Evolutionary conservation across 2,888 invertebrate genomes (phyloP), one percentile per base, ranked within the genome.

Genomic region (Archips xylosteana): DNA sequence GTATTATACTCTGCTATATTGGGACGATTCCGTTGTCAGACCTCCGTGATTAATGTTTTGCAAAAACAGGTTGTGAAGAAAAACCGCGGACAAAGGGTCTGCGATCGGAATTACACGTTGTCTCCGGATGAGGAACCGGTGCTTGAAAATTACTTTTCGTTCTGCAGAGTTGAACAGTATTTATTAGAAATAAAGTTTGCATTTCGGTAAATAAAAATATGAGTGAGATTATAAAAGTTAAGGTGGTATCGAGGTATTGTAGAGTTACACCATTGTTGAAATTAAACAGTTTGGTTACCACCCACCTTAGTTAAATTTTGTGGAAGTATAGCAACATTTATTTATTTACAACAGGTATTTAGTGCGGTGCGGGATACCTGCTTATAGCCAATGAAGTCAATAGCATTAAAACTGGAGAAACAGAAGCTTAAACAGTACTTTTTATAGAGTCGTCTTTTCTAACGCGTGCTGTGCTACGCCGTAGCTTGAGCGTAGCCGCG

Each of bases 31-130:
- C 76, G 78, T 66, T 78, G 77, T 78, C 75, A 74, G 75, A 68
- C 23, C 15, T 57, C 76, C 78, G 77, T 82, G 80, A 83, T 82
- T 82, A 82, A 82, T 82, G 81, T 73, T 74, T 36, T 59, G 45
- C 66, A 71, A 75, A 75, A 77, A 82, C 81, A 79, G 75, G 73
- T 72, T 71, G 75, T 76, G 76, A 78, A 76, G 75, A 79, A 75
- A 71, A 76, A 77, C 64, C 76, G 68, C 73, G 64, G 70, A 79
- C 77, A 81, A 78, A 75, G 73, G 70, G 67, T 71, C 75, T 74
- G 72, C 67, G 74, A 69, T 76, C 76, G 47, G 77, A 81, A 79
- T 78, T 79, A 74, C 34, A 65, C 0, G 45, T 49, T 69, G 34
- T 54, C 60, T 63, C 23, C 8, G 70, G 34, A 57, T 12, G 36